phyloP scores from a whole-genome alignment of 1,140 invertebrate genomes.

The Nilaparvata lugens region DNA sequence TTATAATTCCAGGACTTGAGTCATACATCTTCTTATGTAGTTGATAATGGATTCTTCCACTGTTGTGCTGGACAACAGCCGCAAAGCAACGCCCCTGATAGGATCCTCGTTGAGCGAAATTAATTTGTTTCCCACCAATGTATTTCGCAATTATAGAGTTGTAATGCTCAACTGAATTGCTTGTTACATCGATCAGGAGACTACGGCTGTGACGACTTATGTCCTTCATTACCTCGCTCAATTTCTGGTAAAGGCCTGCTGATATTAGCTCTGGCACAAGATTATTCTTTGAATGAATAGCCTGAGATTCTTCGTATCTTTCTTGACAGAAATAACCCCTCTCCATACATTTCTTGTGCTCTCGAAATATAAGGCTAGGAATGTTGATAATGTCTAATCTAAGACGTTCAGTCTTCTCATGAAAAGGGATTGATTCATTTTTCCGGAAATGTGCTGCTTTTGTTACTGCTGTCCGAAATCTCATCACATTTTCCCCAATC shows the following conservation, averaged over 20 bases:
- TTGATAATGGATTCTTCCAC: not conserved
- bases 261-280: not conserved
- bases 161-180: conserved; percentile 16
- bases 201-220: not conserved
- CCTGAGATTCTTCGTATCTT: not conserved
- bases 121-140: conserved; percentile 19
- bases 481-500: not conserved
- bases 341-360: conserved; percentile 12
- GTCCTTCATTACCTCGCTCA: not conserved
- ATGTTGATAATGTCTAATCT: conserved; percentile 5
- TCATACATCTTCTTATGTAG: conserved; percentile 11
- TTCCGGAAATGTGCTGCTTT: not conserved
- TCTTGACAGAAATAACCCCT: conserved; percentile 6
- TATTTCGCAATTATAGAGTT: conserved; percentile 16
- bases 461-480: not conserved
- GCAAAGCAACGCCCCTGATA: conserved; percentile 13
- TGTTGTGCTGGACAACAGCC: conserved; percentile 20
- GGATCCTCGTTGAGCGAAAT: conserved; percentile 12
- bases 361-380: conserved; percentile 2
- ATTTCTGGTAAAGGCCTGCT: not conserved
- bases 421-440: not conserved
- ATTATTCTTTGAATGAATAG: not conserved
- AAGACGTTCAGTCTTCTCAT: not conserved
- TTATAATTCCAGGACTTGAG: not conserved
- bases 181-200: not conserved